Evolutionary conservation across 35 echinoderm and acorn worm species (phyloP).

Genomic region (Apostichopus parvimensis): DNA sequence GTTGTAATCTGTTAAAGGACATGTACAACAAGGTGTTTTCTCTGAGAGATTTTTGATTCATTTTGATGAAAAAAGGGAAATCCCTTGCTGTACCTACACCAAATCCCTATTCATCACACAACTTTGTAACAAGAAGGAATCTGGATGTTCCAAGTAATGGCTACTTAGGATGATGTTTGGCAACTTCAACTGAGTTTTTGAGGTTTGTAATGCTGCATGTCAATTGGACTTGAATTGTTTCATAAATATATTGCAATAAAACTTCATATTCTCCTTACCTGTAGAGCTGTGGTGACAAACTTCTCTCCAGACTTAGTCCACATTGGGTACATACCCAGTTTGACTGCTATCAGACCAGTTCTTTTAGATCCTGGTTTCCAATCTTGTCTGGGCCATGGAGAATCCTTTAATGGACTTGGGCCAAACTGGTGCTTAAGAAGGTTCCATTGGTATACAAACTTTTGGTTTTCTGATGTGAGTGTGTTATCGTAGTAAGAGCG

Average conservation of each 20-base stretch:
- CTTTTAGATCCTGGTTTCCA: slow-evolving; percentile 72
- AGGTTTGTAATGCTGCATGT: no score
- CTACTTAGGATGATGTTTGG: no score
- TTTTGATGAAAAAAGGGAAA: no score
- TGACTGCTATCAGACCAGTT: slow-evolving; percentile 76
- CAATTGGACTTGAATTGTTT: background rate
- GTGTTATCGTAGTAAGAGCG: slow-evolving; percentile 49
- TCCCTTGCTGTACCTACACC: no score
- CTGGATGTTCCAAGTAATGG: no score
- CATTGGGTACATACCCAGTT: slow-evolving; percentile 83
- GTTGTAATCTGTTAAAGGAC: no score
- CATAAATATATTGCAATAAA: background rate
- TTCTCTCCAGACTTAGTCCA: slow-evolving; percentile 75
- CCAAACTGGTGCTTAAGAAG: slow-evolving; percentile 63
- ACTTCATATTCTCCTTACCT: slow-evolving; percentile 50
- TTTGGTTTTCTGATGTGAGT: slow-evolving; percentile 64
- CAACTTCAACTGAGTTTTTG: no score
- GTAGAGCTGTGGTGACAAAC: slow-evolving; percentile 67
- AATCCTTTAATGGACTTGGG: slow-evolving; percentile 80
- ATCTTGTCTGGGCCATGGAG: slow-evolving; percentile 66
- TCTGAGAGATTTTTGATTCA: no score
- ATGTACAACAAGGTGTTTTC: no score
- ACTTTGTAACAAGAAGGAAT: no score
- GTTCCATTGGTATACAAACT: slow-evolving; percentile 85
- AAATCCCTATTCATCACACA: no score